Evolutionary conservation across 92 coral and sea anemone genomes (phyloP), one percentile per base, ranked within the genome.

Genomic region (Desmophyllum pertusum): DNA sequence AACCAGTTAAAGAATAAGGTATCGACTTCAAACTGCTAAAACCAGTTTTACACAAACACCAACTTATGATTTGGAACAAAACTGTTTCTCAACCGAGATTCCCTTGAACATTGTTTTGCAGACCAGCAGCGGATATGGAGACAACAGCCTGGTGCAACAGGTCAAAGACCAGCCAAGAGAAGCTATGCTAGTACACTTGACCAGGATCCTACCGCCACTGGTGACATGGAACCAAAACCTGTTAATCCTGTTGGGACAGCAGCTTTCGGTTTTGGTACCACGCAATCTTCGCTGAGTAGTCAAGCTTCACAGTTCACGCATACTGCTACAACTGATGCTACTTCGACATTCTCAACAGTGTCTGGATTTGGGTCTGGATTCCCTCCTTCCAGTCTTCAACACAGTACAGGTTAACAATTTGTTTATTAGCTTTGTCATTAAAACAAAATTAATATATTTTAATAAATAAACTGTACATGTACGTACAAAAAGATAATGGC

Each of bases 131-230:
- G 13, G 73, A 62, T 52, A 4, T 59, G 9, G 36, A 65, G 70
- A 41, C 83, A 51, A 37, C 76, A 67, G 37, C 70, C 66, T 15
- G 36, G 43, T 31, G 45, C 13, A 2, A 30, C 79, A 42, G 37
- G 31, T 11, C 73, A 72, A 67, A 75, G 62, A 30, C 80, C 87
- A 29, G 75, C 45, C 36, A 75, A 84, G 68, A 68, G 77, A 68
- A 80, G 27, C 39, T 52, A 80, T 70, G 39, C 67, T 51, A 80
- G 84, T 39, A 76, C 84, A 48, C 84, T 80, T 50, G 76, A 80
- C 48, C 84, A 36, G n/a, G 73, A 35, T 43, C 61, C 73, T 40
- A 18, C 48, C 8, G 21, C 4, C 50, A 35, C 31, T 33, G 43
- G 18, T 19, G 63, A 23, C 25, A 31, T 33, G 0, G 71, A 81